Evolutionary conservation across 1,140 invertebrate genomes (phyloP), one percentile per base, ranked within the genome.

Genomic region (Mizuhopecten yessoensis): DNA sequence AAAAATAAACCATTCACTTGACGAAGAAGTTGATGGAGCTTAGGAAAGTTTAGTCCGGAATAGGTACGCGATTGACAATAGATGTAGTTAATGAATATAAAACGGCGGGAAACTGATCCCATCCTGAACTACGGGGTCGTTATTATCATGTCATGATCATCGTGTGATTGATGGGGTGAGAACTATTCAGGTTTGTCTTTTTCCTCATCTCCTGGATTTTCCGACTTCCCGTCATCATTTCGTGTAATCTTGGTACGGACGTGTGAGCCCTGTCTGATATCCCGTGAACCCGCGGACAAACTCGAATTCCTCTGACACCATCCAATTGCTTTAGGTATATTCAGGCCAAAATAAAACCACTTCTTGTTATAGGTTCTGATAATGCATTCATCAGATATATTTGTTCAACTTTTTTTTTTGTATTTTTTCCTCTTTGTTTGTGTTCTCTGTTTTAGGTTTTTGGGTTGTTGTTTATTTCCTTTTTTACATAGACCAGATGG

Each of bases 91-190:
- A 75, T 29, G 57, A 75, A 75, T 75, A 75, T 29, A 75, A 75
- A 75, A 75, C 57, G 57, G 57, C 57, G 57, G 57, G 57, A 75
- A 75, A 75, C 57, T 75, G 57, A 75, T 75, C 57, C 57, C 57
- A 29, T 75, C 57, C 57, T 75, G 57, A 75, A 75, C 57, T 75
- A 75, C 29, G 57, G 45, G n/a, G 57, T 75, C 57, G 57, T 75
- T 75, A 75, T 75, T n/a, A 17, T 75, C 57, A 29, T 75, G 57
- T 75, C 57, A 75, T 75, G 23, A 29, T 75, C 23, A 75, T 75
- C 20, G 57, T 75, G 57, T 75, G 57, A 75, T 75, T 75, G 57
- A 75, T 17, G n/a, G 57, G 57, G 57, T 75, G 57, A 75, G 57
- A 75, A 75, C 57, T 75, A 0, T 75, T 75, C 57, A 75, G 9